phyloP scores from a whole-genome alignment of 2,888 invertebrate genomes.

The Junonia oenone region DNA sequence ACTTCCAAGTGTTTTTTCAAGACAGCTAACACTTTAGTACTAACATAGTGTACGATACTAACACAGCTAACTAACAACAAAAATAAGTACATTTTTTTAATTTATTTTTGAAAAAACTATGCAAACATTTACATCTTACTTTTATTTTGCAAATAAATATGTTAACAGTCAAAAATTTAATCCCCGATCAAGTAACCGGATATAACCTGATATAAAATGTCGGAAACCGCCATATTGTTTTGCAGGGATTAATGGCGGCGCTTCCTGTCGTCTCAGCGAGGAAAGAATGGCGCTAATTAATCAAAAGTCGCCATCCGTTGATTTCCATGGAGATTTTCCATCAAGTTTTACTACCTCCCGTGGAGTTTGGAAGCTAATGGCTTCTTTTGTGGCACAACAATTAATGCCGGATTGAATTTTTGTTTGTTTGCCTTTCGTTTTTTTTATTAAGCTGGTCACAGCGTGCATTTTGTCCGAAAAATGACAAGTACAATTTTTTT shows the following conservation, averaged over 20 bases:
- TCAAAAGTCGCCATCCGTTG: slow-evolving; percentile 69
- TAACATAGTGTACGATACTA: no score
- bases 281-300: slow-evolving; percentile 78
- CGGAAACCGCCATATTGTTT: slow-evolving; percentile 63
- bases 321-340: slow-evolving; percentile 72
- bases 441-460: not conserved
- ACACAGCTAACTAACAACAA: no score
- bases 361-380: slow-evolving; percentile 58
- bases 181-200: slow-evolving; percentile 41
- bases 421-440: slow-evolving; percentile 52
- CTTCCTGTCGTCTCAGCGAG: slow-evolving; percentile 54
- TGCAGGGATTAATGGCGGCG: slow-evolving; percentile 57
- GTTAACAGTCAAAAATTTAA: not conserved
- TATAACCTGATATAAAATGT: slow-evolving; percentile 57
- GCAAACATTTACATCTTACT: no score
- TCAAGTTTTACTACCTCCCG: slow-evolving; percentile 51
- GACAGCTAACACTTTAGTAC: no score
- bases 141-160: not conserved
- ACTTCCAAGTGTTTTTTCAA: no score
- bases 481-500: not conserved
- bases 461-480: not conserved
- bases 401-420: slow-evolving; percentile 60
- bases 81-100: no score
- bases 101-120: no score
- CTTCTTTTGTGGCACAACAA: slow-evolving; percentile 61